These are phyloP conservation scores for Apaloderma vittatum DNA, from an alignment of 2,113 vertebrate species.

Conservation along the genomic window DNA sequence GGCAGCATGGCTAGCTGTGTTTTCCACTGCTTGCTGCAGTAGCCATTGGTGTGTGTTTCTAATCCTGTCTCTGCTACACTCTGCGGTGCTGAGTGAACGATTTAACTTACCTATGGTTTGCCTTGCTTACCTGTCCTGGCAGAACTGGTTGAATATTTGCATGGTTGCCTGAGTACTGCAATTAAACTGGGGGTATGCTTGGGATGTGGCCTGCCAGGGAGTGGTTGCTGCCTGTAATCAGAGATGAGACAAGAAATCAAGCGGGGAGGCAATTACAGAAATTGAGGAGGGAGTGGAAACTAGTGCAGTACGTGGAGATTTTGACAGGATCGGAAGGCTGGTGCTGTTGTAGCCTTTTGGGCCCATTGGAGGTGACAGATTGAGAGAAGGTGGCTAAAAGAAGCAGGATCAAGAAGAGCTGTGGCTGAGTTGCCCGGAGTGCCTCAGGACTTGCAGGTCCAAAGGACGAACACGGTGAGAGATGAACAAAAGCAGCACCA, in stretches of 20 bases:
- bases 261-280: background rate
- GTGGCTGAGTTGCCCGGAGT: background rate
- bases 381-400: background rate
- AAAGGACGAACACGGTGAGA: background rate
- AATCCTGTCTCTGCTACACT: background rate
- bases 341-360: background rate
- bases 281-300: background rate
- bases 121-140: background rate
- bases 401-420: background rate
- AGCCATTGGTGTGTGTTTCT: accelerated
- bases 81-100: accelerated
- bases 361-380: background rate
- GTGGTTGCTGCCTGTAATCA: background rate
- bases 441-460: background rate
- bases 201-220: background rate
- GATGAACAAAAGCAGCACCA: background rate
- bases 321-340: background rate
- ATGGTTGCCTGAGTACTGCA: background rate
- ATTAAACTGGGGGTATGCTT: background rate
- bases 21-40: background rate
- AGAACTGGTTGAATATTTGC: background rate
- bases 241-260: background rate
- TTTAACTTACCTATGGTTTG: background rate
- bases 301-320: background rate
- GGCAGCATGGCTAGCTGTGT: background rate